A percentile compares a stretch with the other conserved stretches of the same genome.
Evolutionary conservation across 2,888 invertebrate genomes (phyloP).

Genomic region (Salticus scenicus): DNA sequence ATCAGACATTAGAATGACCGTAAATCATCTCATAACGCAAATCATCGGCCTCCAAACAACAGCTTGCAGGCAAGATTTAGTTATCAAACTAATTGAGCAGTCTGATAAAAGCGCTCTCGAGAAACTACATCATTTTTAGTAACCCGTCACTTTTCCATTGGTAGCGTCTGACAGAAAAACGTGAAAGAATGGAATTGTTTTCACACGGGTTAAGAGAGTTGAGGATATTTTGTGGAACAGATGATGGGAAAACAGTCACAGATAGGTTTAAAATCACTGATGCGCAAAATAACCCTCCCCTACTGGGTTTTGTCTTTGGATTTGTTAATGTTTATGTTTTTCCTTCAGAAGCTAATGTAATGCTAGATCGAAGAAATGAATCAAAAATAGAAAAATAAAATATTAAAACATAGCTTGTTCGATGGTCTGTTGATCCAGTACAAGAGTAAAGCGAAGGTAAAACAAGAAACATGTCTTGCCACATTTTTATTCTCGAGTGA

Average conservation of each 20-base stretch:
- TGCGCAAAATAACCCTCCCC: background rate
- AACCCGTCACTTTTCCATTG: background rate
- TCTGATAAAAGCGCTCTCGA: background rate
- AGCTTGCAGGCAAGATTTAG: background rate
- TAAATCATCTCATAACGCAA: too few relatives aligned
- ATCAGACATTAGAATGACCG: too few relatives aligned
- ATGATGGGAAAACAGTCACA: conserved; percentile 3
- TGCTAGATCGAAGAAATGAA: background rate
- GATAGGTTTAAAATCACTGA: conserved; percentile 1
- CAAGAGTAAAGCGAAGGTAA: background rate
- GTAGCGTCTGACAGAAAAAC: conserved; percentile 7
- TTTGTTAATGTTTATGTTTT: background rate
- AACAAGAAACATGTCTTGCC: too few relatives aligned
- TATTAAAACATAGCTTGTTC: background rate
- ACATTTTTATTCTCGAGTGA: too few relatives aligned
- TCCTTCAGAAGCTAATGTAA: background rate
- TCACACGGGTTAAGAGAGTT: conserved; percentile 3
- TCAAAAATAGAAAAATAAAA: too few relatives aligned
- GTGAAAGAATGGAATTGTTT: conserved; percentile 6
- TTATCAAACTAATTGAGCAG: background rate
- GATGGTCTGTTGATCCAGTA: background rate
- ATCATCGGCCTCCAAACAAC: background rate
- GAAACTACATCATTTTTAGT: background rate
- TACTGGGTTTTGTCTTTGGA: background rate
- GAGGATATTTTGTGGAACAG: conserved; percentile 13